A percentile compares a stretch with the other conserved stretches of the same genome.
Conservation (phyloP, 2,888 invertebrate species). For the Cyaniris semiargus region DNA sequence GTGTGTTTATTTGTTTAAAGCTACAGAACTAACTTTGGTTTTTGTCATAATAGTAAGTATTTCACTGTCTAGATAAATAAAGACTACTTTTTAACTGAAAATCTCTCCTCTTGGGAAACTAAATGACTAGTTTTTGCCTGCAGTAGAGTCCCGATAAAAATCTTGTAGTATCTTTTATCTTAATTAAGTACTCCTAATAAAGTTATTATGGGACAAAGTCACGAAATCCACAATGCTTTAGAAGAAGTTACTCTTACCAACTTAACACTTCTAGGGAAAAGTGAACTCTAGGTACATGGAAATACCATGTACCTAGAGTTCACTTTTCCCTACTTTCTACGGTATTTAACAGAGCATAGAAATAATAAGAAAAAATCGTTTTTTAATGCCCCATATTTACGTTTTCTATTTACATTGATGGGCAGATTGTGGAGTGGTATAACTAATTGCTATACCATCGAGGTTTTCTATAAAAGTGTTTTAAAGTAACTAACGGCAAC, state of each 20-base stretch:
- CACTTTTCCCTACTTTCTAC: background rate
- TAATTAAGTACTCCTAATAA: background rate
- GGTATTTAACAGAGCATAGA: slow-evolving; percentile 50
- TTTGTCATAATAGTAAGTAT: too few species aligned
- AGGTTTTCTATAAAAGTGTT: background rate
- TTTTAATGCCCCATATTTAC: slow-evolving; percentile 38
- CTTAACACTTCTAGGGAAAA: too few species aligned
- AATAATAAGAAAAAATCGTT: slow-evolving; percentile 48
- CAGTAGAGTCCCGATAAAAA: too few species aligned
- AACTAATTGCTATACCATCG: background rate
- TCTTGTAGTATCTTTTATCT: too few species aligned
- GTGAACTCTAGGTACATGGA: too few species aligned
- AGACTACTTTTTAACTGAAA: too few species aligned
- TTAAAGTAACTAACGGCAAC: background rate
- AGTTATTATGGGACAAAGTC: background rate
- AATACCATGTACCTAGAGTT: background rate
- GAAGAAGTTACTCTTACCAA: background rate
- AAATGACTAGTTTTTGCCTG: too few species aligned
- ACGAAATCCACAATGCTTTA: background rate
- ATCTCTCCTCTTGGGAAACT: too few species aligned
- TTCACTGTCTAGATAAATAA: too few species aligned
- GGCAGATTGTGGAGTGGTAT: slow-evolving; percentile 32
- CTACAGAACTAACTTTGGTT: too few species aligned
- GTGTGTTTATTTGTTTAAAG: too few species aligned
- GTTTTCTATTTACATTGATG: slow-evolving; percentile 38